These are phyloP conservation scores for Neomorphus geoffroyi DNA, from an alignment of 2,797 vertebrate species.

Conservation along the genomic window DNA sequence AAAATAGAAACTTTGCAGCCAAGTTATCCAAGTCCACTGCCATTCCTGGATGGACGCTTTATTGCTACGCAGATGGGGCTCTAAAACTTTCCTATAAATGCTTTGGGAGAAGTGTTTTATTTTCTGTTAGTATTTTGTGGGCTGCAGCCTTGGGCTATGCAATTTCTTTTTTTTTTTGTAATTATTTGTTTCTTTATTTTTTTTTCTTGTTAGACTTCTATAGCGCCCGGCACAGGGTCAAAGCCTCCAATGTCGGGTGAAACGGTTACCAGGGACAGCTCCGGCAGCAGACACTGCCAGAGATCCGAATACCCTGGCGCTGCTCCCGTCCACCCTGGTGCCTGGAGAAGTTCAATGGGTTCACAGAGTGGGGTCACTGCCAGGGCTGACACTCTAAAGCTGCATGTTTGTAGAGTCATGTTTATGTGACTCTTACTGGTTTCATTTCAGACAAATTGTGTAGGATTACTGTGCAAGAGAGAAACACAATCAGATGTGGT, in stretches of 20 bases:
- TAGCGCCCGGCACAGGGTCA: accelerated
- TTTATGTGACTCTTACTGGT: not conserved
- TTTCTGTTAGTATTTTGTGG: not conserved
- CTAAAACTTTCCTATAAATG: not conserved
- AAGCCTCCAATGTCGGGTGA: not conserved
- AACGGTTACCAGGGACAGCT: not conserved
- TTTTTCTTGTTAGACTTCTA: not conserved
- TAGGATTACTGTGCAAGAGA: not conserved
- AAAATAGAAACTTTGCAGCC: not conserved
- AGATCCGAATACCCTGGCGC: not conserved
- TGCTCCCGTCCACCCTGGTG: not conserved
- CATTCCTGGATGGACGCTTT: not conserved
- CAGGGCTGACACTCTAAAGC: not conserved
- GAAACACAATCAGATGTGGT: accelerated
- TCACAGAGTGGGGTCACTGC: not conserved
- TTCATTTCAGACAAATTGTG: not conserved
- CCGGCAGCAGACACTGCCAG: accelerated
- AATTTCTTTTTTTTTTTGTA: accelerated
- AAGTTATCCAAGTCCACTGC: not conserved
- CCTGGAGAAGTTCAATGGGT: not conserved
- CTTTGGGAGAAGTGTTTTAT: not conserved
- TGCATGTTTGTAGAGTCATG: not conserved
- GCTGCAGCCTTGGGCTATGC: not conserved
- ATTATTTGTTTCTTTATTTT: too few species aligned
- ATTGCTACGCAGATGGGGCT: not conserved